Percentiles rank a stretch among this genome's conserved stretches.
phyloP scores from a whole-genome alignment of 2,888 invertebrate genomes.

The Hipparchia sbordonii region DNA sequence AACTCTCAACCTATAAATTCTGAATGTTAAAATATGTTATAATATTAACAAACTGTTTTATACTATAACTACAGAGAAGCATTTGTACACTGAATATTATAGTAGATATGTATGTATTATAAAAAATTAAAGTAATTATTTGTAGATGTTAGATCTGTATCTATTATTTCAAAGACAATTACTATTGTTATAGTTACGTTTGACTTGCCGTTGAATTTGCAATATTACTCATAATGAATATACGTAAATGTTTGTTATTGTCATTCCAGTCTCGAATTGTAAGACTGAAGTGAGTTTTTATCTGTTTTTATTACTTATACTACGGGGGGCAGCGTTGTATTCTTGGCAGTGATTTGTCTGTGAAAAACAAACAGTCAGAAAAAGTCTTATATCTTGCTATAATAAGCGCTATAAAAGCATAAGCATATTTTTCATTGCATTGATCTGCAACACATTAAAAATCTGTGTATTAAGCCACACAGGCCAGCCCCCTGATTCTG shows the following conservation, averaged over 20 bases:
- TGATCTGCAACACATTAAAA: too few relatives aligned
- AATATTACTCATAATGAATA: conserved; percentile 10
- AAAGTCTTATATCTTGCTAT: too few relatives aligned
- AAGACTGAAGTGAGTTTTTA: conserved; percentile 43
- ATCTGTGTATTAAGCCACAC: too few relatives aligned
- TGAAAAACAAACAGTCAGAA: too few relatives aligned
- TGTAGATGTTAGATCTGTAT: not conserved
- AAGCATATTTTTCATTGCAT: too few relatives aligned
- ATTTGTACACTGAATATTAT: not conserved
- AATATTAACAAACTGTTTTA: not conserved
- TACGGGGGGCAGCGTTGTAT: too few relatives aligned
- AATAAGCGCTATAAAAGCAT: too few relatives aligned
- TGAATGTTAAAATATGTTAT: not conserved
- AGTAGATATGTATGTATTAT: not conserved
- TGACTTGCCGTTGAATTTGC: conserved; percentile 17
- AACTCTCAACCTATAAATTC: too few relatives aligned
- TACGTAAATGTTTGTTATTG: conserved; percentile 13
- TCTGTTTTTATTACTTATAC: conserved; percentile 22
- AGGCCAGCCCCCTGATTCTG: too few relatives aligned
- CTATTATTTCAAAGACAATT: not conserved
- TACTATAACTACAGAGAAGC: not conserved
- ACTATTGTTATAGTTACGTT: too few relatives aligned
- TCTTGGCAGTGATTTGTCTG: too few relatives aligned
- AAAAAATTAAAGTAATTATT: not conserved
- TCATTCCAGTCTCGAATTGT: conserved; percentile 42